Evolutionary conservation across 2,888 invertebrate genomes (phyloP), one percentile per base, ranked within the genome.

Genomic region (Seira musarum): DNA sequence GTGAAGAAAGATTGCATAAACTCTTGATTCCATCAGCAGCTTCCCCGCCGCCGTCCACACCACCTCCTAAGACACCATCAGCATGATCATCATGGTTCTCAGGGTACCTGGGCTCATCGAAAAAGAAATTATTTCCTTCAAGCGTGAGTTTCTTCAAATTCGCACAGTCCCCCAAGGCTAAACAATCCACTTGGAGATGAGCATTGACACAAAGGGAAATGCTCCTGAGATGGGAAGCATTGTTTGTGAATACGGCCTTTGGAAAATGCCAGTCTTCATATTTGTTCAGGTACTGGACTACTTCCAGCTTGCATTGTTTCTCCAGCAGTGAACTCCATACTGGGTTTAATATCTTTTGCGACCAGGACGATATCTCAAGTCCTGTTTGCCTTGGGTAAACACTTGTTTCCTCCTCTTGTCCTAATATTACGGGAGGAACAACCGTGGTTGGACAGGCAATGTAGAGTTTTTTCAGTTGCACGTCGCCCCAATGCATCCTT

Each of bases 251-350:
- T 0, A 61, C 30, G n/a, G 49, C 17, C n/a, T 70, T n/a, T 1
- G 77, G 70, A 22, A 77, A 77, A 1, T 19, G 0, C 77, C 77
- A 77, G 49, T 70, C 57, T 40, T 64, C 77, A 15, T 77, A 65
- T 65, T 77, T 69, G 40, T 77, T 77, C 15, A 70, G 10, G 40
- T 77, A 77, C 19, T 65, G 70, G 10, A 77, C 8, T 2, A 5
- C 30, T 5, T 13, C 25, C 30, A 77, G 8, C 1, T n/a, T n/a
- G 46, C 3, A 35, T 40, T 77, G 77, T 30, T 69, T 53, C 19
- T 22, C 53, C 17, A 77, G 24, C 2, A 77, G 17, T 21, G 70
- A 19, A 15, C 35, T 6, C 70, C 77, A 77, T 13, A 57, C 10
- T 1, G 13, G 2, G 25, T 77, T 77, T n/a, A 76, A 61, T 61